Percentiles rank a stretch among this genome's conserved stretches.
Evolutionary conservation across 1,140 invertebrate genomes (phyloP).

Genomic region (Tetramorium simillimum): DNA sequence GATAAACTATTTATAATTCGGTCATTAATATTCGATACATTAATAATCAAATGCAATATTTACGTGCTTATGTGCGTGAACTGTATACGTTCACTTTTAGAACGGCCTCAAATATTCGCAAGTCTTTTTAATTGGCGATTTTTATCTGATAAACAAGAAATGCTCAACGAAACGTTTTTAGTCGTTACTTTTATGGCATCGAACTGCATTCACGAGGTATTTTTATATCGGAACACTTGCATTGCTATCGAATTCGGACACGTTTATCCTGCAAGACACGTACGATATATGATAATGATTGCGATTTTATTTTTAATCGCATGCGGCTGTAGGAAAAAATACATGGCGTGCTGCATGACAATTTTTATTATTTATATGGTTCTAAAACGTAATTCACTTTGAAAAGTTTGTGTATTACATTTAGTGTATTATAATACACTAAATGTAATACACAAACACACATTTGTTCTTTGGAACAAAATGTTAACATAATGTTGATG

Average conservation of each 20-base stretch:
- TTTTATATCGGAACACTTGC: background rate
- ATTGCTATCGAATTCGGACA: background rate
- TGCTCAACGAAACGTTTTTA: background rate
- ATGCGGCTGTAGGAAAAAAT: background rate
- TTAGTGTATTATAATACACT: background rate
- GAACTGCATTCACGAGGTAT: background rate
- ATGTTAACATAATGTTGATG: background rate
- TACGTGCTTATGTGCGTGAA: background rate
- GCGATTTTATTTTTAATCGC: background rate
- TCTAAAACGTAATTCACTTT: background rate
- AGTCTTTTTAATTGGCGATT: background rate
- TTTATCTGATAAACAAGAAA: background rate
- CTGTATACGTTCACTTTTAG: background rate
- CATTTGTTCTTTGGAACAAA: background rate
- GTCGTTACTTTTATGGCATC: background rate
- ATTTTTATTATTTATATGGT: background rate
- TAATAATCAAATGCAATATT: background rate
- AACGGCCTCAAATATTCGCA: background rate
- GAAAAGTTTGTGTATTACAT: background rate
- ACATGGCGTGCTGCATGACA: background rate
- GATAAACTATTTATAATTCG: background rate
- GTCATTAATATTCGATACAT: background rate
- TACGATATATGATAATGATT: background rate
- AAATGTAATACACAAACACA: too few species aligned
- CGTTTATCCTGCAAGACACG: background rate